A percentile compares a stretch with the other conserved stretches of the same genome.
These are phyloP conservation scores for Alviniconcha marisindica DNA, from an alignment of 1,140 invertebrate species.

Conservation along the genomic window DNA sequence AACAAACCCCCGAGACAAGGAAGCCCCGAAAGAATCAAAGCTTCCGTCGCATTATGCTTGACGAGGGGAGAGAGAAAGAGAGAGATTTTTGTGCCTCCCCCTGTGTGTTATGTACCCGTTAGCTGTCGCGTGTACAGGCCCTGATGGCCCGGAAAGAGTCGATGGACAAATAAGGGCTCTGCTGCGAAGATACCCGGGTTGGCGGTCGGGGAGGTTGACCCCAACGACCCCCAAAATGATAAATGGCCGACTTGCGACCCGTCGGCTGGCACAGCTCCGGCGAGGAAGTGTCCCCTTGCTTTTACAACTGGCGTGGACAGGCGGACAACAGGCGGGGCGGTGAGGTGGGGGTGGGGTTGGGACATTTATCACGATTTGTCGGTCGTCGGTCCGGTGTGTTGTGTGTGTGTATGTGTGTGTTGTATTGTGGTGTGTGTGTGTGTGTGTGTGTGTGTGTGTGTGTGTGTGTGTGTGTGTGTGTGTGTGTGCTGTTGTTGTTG, in stretches of 20 bases:
- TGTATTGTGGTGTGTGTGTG: neutral
- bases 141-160: conserved; percentile 1
- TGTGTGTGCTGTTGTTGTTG: no score
- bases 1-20: no score
- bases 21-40: no score
- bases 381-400: no score
- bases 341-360: no score
- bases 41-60: no score
- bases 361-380: conserved; percentile 20
- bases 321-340: neutral
- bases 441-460: no score
- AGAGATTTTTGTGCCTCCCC: neutral
- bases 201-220: neutral
- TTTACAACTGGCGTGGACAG: conserved; percentile 1
- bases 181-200: neutral
- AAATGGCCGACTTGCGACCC: neutral
- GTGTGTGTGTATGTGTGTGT: no score
- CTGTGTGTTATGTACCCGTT: conserved; percentile 18
- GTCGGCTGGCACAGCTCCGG: neutral
- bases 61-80: no score
- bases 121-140: neutral
- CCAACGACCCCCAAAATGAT: neutral
- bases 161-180: neutral
- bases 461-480: no score
- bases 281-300: conserved; percentile 2